These are phyloP conservation scores for Enteromius anoplus DNA, from an alignment of 2,797 vertebrate species.

Conservation along the genomic window DNA sequence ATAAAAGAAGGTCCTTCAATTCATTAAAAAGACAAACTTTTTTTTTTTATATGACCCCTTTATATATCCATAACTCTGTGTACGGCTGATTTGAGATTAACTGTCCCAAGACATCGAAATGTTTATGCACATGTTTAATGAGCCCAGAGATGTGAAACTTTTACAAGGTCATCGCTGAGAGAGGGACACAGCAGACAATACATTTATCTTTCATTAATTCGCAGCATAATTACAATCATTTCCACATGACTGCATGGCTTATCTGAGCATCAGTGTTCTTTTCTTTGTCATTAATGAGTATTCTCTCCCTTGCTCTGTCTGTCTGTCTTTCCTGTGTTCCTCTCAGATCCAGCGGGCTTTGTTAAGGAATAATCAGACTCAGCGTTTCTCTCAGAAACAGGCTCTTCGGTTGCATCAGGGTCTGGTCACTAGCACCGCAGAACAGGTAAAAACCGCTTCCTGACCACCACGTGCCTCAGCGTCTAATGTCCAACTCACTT, in stretches of 20 bases:
- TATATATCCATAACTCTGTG: slow-evolving; percentile 14
- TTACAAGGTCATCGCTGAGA: slow-evolving; percentile 43
- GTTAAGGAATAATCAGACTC: slow-evolving; percentile 92
- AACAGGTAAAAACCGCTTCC: slow-evolving; percentile 77
- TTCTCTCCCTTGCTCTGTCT: not conserved
- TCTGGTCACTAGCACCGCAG: slow-evolving; percentile 90
- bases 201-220: slow-evolving; percentile 46
- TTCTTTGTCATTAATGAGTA: slow-evolving; percentile 38
- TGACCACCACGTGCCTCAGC: not conserved
- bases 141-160: slow-evolving; percentile 11
- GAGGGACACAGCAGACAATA: slow-evolving; percentile 19
- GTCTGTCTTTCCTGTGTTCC: slow-evolving; percentile 25
- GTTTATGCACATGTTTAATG: slow-evolving; percentile 29
- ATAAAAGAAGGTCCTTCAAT: not conserved
- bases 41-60: not conserved
- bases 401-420: slow-evolving; percentile 90
- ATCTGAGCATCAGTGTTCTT: slow-evolving; percentile 45
- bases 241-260: slow-evolving; percentile 45
- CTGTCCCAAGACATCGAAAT: slow-evolving; percentile 28
- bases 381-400: slow-evolving; percentile 90
- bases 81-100: slow-evolving; percentile 21
- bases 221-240: slow-evolving; percentile 48
- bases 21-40: not conserved
- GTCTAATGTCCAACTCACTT: not conserved
- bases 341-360: slow-evolving; percentile 88